phyloP scores from a whole-genome alignment of 2,797 vertebrate species.

The Falco cherrug region DNA sequence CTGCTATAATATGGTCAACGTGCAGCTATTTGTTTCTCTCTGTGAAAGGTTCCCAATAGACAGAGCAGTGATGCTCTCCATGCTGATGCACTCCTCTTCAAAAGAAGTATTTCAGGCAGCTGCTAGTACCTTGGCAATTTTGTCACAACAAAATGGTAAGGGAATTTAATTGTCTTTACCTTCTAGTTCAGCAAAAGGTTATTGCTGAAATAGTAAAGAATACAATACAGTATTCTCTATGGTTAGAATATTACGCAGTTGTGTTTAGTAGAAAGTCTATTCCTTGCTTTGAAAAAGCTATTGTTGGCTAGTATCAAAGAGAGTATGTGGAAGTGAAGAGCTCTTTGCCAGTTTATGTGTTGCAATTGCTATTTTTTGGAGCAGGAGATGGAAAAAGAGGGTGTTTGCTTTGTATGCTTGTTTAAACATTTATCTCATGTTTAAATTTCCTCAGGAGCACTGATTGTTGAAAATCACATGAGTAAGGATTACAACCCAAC shows the following conservation, averaged over 20 bases:
- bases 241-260: not conserved
- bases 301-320: not conserved
- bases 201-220: not conserved
- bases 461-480: not conserved
- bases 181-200: not conserved
- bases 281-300: not conserved
- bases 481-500: not conserved
- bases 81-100: conserved; percentile 89
- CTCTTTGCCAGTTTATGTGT: not conserved
- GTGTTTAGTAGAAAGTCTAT: not conserved
- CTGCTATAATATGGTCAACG: not conserved
- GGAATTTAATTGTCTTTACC: not conserved
- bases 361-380: not conserved
- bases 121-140: conserved; percentile 83
- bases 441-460: not conserved
- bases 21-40: conserved; percentile 27
- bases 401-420: not conserved
- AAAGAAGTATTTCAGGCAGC: conserved; percentile 90
- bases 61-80: conserved; percentile 88
- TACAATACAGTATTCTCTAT: not conserved
- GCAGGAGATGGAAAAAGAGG: not conserved
- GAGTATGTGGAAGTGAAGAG: not conserved
- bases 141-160: conserved; percentile 87
- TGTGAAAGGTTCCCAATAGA: conserved; percentile 85
- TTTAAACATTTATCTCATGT: not conserved